These are phyloP conservation scores for Brachionus angularis DNA, from an alignment of 1,140 invertebrate genomes.

Conservation along the genomic window DNA sequence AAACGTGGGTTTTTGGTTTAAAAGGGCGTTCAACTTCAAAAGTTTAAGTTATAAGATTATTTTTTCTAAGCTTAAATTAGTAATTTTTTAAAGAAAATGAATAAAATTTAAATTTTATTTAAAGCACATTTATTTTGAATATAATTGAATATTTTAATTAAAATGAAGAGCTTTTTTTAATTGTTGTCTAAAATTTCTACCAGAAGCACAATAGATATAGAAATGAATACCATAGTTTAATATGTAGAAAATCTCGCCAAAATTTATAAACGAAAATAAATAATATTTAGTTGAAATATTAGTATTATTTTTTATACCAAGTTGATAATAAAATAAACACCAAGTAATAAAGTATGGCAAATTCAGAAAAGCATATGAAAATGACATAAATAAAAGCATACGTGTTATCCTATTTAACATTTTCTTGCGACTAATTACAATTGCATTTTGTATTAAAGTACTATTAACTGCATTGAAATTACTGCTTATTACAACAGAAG, in stretches of 20 bases:
- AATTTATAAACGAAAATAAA: conserved; percentile 28
- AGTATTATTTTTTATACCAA: not conserved
- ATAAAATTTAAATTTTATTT: too few relatives aligned
- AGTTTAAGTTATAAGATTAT: too few relatives aligned
- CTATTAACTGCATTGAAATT: not conserved
- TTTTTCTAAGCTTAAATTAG: too few relatives aligned
- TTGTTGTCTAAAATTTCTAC: conserved; percentile 16
- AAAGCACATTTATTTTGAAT: too few relatives aligned
- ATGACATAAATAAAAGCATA: conserved; percentile 33
- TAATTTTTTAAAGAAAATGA: too few relatives aligned
- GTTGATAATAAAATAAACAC: conserved; percentile 42
- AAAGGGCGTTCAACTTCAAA: too few relatives aligned
- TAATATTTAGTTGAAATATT: not conserved
- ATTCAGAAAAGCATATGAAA: conserved; percentile 18
- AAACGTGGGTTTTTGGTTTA: too few relatives aligned
- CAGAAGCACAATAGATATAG: conserved; percentile 41
- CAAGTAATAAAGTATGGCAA: conserved; percentile 28
- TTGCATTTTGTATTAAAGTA: not conserved
- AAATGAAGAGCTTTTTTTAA: conserved; percentile 9
- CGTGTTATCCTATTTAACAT: conserved; percentile 10
- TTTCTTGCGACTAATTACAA: not conserved
- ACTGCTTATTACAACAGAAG: not conserved
- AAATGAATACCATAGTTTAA: conserved; percentile 40
- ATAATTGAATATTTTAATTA: not conserved
- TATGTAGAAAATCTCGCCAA: conserved; percentile 37